These are phyloP conservation scores for Gallinago solitaria DNA, from an alignment of 2,797 vertebrate species.

Conservation along the genomic window DNA sequence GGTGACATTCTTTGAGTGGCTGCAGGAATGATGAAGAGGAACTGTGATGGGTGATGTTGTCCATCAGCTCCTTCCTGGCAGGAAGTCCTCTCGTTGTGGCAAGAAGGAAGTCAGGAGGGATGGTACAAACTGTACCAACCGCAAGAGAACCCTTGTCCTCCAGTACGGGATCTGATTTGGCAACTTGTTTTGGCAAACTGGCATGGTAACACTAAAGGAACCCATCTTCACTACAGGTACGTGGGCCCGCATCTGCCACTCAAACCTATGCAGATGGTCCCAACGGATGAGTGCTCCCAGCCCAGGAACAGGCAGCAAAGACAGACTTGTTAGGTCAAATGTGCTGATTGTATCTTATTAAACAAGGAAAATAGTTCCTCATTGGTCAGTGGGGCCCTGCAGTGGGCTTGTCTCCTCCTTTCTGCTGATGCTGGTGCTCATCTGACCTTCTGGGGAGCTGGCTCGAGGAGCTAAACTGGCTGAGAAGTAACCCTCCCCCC, in stretches of 20 bases:
- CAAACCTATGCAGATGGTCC: not conserved
- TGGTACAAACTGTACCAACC: not conserved
- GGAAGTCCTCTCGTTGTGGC: not conserved
- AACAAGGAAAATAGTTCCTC: not conserved
- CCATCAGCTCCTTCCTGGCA: constrained; percentile 20
- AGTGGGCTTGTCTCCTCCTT: not conserved
- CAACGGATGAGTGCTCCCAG: not conserved
- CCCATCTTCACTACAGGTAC: not conserved
- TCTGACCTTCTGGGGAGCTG: not conserved
- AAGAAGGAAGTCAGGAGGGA: not conserved
- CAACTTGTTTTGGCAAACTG: not conserved
- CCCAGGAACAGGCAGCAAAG: not conserved
- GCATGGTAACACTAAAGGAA: not conserved
- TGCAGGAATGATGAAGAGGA: constrained; percentile 4
- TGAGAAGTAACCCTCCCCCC: not conserved
- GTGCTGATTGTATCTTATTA: not conserved
- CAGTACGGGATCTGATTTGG: not conserved
- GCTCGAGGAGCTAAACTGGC: constrained; percentile 30
- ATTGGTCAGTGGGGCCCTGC: not conserved
- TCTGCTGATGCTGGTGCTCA: not conserved
- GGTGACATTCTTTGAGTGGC: constrained; percentile 18
- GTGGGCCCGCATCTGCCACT: not conserved
- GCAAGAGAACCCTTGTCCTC: not conserved
- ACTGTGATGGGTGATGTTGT: not conserved
- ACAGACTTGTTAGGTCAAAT: not conserved